These are phyloP conservation scores for Aplocera efformata DNA, from an alignment of 2,888 invertebrate species.

Conservation along the genomic window DNA sequence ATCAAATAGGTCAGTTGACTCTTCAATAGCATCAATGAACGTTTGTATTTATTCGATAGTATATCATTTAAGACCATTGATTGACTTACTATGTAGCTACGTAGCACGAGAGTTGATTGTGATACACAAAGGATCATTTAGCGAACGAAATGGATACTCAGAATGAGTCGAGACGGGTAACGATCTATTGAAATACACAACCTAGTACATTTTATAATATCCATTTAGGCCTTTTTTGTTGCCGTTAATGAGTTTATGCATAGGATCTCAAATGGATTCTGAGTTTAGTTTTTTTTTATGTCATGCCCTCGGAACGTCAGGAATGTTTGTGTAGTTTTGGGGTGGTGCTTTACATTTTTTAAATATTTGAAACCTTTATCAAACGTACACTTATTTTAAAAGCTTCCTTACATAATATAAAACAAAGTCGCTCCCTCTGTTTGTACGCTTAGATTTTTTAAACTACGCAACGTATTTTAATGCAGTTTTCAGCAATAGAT, in stretches of 20 bases:
- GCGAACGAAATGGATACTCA: conserved; percentile 42
- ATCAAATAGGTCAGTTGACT: conserved; percentile 10
- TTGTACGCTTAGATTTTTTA: too few relatives aligned
- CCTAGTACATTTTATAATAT: conserved; percentile 58
- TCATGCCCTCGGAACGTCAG: too few relatives aligned
- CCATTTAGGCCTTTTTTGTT: not conserved
- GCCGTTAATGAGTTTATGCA: conserved; percentile 42
- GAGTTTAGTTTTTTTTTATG: too few relatives aligned
- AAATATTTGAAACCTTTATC: too few relatives aligned
- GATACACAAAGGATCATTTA: conserved; percentile 56
- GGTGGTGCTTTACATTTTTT: too few relatives aligned
- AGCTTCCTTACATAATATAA: too few relatives aligned
- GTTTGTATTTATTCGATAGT: conserved; percentile 13
- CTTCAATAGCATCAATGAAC: conserved; percentile 15
- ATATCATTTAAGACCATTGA: conserved; percentile 19
- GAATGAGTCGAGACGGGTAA: conserved; percentile 44
- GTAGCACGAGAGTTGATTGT: conserved; percentile 27
- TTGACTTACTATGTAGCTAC: conserved; percentile 18
- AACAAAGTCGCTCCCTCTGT: too few relatives aligned
- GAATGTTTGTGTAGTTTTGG: too few relatives aligned
- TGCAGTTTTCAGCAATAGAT: too few relatives aligned
- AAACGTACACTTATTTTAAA: too few relatives aligned
- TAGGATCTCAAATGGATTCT: conserved; percentile 30
- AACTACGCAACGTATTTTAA: too few relatives aligned
- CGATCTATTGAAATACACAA: conserved; percentile 59